Evolutionary conservation across 1,140 invertebrate species (phyloP).

Genomic region (Meloidogyne chitwoodi): DNA sequence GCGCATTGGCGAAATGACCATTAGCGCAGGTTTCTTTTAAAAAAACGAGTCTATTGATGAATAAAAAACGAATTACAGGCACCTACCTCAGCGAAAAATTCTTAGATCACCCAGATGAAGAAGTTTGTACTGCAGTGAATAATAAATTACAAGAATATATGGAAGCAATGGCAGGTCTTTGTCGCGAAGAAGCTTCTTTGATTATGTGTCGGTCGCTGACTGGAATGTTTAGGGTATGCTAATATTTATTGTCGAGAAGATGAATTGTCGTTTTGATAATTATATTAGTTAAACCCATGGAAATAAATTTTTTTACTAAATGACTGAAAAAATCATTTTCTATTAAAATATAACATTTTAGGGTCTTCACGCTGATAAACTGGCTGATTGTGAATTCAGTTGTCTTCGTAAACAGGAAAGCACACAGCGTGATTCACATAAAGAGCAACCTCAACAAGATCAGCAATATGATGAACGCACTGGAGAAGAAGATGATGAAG

Average conservation of each 20-base stretch:
- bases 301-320: no score
- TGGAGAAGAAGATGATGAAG: conserved; percentile 11
- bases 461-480: conserved; percentile 9
- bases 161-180: conserved; percentile 52
- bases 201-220: conserved; percentile 52
- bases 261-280: no score
- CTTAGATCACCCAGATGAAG: conserved; percentile 52
- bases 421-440: conserved; percentile 4
- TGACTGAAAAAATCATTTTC: no score
- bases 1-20: conserved; percentile 59
- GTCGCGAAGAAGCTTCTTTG: conserved; percentile 53
- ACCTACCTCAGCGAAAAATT: conserved; percentile 59
- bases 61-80: conserved; percentile 26
- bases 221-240: conserved; percentile 45
- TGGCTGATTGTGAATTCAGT: conserved; percentile 46
- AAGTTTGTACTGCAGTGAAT: conserved; percentile 51
- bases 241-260: neutral
- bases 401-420: conserved; percentile 35
- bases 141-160: conserved; percentile 53
- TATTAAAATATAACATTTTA: neutral
- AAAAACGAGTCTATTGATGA: neutral
- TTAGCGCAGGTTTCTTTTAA: conserved; percentile 47
- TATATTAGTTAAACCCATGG: neutral
- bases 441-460: neutral
- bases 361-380: neutral